These are phyloP conservation scores for Petroica traversi DNA, from an alignment of 2,113 vertebrate genomes.

Conservation along the genomic window DNA sequence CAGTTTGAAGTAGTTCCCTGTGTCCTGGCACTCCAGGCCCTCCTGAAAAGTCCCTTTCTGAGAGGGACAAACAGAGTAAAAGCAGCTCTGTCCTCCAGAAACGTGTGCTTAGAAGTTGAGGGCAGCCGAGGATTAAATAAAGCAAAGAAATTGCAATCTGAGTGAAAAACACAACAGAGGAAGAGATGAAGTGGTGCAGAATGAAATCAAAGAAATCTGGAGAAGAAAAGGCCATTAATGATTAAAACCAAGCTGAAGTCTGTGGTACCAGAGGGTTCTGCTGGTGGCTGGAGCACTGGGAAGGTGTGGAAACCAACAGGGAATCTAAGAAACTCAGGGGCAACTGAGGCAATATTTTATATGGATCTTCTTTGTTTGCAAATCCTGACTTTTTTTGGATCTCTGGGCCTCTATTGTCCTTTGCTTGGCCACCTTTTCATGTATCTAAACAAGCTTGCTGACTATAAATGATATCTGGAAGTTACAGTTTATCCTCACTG, in stretches of 20 bases:
- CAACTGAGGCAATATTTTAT: background rate
- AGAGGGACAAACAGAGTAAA: background rate
- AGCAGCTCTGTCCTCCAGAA: background rate
- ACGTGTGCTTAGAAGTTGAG: rapidly evolving
- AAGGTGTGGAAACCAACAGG: background rate
- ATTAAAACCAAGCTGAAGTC: background rate
- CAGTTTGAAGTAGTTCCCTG: rapidly evolving
- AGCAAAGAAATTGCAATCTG: background rate
- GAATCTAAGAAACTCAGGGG: background rate
- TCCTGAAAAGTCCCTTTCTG: background rate
- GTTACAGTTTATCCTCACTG: background rate
- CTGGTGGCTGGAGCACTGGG: background rate
- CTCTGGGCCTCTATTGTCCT: background rate
- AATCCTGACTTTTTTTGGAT: background rate
- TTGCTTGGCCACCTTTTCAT: background rate
- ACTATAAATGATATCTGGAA: background rate
- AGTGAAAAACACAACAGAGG: background rate
- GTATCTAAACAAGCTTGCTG: background rate
- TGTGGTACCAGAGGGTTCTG: background rate
- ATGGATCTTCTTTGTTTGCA: background rate
- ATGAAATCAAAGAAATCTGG: background rate
- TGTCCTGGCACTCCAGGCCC: rapidly evolving
- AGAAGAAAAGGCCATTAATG: background rate
- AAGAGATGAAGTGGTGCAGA: background rate
- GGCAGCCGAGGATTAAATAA: background rate